Base-by-base conservation (phyloP, 2,797 vertebrate species). In the Acanthurus leucopareius region DNA sequence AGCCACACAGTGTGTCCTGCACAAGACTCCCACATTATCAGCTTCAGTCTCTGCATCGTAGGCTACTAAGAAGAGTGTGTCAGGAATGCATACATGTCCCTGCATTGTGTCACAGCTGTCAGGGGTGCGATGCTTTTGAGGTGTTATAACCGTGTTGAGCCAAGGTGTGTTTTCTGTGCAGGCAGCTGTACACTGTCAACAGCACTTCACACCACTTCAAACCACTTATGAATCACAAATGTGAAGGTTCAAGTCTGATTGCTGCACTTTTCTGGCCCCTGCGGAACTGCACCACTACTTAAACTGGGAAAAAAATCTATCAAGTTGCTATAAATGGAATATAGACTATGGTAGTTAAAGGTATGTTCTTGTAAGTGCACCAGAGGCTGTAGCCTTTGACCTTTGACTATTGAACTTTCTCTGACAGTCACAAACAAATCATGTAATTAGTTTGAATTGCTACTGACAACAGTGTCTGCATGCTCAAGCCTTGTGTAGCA, bases 151-250 rank as follows among this genome's bases (percentile, higher is more conserved):
- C 72, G 52, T 79, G 62, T 64, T 66, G 68, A 77, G 72, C 73
- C 56, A 79, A 87, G 85, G 74, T 86, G 74, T 82, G 82, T 82
- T 83, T 83, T 80, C 66, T 40, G 69, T 78, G 77, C 73, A 83
- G 72, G 60, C 77, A 85, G 86, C 62, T 84, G 73, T 62, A 72
- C 69, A 20, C 80, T 86, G 81, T 83, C 83, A 80, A 69, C 77
- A 81, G 66, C 74, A 68, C 85, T 83, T 90, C 63, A 73, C 68
- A 54, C 65, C 63, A 58, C 56, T 85, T 84, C 40, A 80, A 70
- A 73, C 53, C 47, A 64, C 71, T 84, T 63, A 62, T 65, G 54
- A 75, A 77, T 61, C 48, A 51, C 54, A 79, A 69, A 80, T 65
- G 47, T 71, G 38, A 86, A 60, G 65, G 64, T 70, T 82, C 62